Evolutionary conservation across 2,797 vertebrate genomes (phyloP), one percentile per base, ranked within the genome.

Genomic region (Antrozous pallidus): DNA sequence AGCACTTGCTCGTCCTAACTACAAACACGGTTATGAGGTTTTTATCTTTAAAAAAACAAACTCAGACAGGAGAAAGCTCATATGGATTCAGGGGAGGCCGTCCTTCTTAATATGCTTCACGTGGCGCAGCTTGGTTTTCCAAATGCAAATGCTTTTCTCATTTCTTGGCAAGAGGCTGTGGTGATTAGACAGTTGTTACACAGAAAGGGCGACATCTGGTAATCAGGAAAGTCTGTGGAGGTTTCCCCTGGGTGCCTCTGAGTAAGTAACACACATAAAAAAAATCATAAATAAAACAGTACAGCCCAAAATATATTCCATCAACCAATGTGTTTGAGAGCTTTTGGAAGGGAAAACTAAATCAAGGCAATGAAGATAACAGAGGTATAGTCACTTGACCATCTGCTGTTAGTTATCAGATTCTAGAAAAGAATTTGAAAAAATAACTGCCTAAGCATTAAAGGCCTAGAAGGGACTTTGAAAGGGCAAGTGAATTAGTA

Each of bases 31-130:
- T 96, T 95, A 78, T 96, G 90, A 90, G 94, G 77, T 96, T 97
- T 98, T 98, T 97, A 98, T 98, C 97, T 97, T 90, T 63, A 98
- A 97, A 95, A 97, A 98, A 98, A 98, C 97, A 98, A 97, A 97
- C 95, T 77, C 73, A 91, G 88, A 78, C 82, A 89, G 96, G 92
- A 94, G 96, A 83, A 96, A 94, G 94, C 97, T 97, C 96, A 84
- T 90, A 96, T 94, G 96, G 96, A 82, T 90, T 89, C 4, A 0
- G 6, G 67, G 83, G 96, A 97, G 96, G 91, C 47, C 16, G 54
- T 22, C 17, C 7, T 33, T 95, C 95, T 79, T 95, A 90, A 61
- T 65, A 58, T 0, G 10, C 87, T 47, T 94, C 96, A 93, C 0
- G 54, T 96, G 70, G 91, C 93, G 26, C 58, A 2, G 16, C 77